Conservation (phyloP, 1,140 invertebrate genomes). For the Tribolium madens region DNA sequence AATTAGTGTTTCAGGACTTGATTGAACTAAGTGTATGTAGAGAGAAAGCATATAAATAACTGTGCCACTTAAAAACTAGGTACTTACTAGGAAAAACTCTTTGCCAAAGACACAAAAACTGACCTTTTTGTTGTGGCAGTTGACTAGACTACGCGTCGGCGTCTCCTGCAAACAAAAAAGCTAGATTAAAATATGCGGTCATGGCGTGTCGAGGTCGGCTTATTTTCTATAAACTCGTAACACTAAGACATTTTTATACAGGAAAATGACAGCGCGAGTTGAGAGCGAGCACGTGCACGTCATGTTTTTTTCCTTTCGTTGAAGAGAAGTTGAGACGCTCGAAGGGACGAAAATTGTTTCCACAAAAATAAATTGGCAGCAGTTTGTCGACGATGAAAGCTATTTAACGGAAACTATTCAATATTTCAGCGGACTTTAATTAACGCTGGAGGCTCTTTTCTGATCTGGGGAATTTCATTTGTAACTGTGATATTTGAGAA, state of each 20-base stretch:
- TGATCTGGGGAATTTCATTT: too few species aligned
- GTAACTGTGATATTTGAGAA: too few species aligned
- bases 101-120: not conserved
- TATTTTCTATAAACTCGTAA: constrained; percentile 30
- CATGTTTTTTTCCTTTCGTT: constrained; percentile 14
- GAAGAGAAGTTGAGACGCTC: not conserved
- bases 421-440: constrained; percentile 30
- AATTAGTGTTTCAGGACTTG: not conserved
- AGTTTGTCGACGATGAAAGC: constrained; percentile 30
- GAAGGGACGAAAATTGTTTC: constrained; percentile 30
- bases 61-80: not conserved
- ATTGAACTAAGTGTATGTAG: not conserved
- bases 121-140: constrained; percentile 1
- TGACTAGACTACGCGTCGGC: not conserved
- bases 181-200: constrained; percentile 25
- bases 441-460: not conserved
- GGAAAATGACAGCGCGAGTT: constrained; percentile 26
- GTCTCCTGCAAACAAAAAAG: constrained; percentile 15
- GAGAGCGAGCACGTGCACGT: constrained; percentile 30
- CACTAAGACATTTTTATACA: constrained; percentile 35
- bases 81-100: not conserved
- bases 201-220: constrained; percentile 9
- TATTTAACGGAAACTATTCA: constrained; percentile 33
- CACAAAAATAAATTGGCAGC: constrained; percentile 37
- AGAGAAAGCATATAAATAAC: not conserved